Evolutionary conservation across 1,140 invertebrate species (phyloP).

Genomic region (Drosophila simulans): DNA sequence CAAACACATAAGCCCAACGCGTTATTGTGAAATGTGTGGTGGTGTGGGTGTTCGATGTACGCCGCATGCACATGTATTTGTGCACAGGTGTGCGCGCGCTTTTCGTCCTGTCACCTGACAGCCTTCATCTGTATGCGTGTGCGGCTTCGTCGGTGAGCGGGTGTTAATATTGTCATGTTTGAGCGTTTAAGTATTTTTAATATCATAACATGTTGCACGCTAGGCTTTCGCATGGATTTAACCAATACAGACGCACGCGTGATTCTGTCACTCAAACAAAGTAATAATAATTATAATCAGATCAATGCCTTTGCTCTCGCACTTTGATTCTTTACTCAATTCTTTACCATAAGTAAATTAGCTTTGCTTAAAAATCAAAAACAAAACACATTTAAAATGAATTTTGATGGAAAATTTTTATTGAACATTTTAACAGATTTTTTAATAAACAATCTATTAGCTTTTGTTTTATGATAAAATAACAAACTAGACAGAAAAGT

Average conservation of each 20-base stretch:
- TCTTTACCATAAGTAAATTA: not conserved
- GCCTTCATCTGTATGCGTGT: constrained; percentile 10
- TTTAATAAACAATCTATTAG: too few relatives aligned
- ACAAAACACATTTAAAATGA: too few relatives aligned
- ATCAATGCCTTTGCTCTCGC: constrained; percentile 15
- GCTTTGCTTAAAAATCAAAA: too few relatives aligned
- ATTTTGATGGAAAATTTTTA: too few relatives aligned
- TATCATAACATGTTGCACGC: constrained; percentile 56
- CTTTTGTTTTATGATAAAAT: too few relatives aligned
- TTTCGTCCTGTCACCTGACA: constrained; percentile 43
- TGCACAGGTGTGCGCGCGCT: constrained; percentile 26
- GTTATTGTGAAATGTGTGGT: not conserved
- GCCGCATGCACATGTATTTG: not conserved
- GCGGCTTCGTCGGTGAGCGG: constrained; percentile 22
- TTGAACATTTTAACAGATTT: too few relatives aligned
- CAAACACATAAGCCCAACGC: constrained; percentile 15
- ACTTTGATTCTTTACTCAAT: not conserved
- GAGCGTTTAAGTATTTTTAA: constrained; percentile 69
- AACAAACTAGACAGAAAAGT: too few relatives aligned
- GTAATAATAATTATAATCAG: not conserved
- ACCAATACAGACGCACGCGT: constrained; percentile 2
- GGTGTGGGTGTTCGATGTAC: not conserved
- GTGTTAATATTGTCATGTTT: constrained; percentile 64
- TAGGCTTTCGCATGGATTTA: constrained; percentile 20
- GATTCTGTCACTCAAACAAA: constrained; percentile 5